These are phyloP conservation scores for Cheilosia urbana DNA, from an alignment of 2,888 invertebrate species.

Conservation along the genomic window DNA sequence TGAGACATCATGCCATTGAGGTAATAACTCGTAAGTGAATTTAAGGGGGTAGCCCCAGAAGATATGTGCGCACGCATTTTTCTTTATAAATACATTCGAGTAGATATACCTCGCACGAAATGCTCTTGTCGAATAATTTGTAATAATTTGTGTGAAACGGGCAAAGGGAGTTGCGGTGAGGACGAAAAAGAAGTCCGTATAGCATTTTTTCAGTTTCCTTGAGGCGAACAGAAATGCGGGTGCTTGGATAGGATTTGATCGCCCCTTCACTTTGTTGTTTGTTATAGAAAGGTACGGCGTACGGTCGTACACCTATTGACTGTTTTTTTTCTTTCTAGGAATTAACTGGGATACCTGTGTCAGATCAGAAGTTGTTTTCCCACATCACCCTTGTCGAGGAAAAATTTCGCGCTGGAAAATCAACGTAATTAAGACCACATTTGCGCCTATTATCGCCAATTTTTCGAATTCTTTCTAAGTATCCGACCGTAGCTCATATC, in stretches of 20 bases:
- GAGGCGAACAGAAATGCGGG: constrained; percentile 11
- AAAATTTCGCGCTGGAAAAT: constrained; percentile 74
- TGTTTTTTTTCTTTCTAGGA: constrained; percentile 49
- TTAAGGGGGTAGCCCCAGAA: constrained; percentile 20
- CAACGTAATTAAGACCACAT: constrained; percentile 74
- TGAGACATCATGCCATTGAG: constrained; percentile 68
- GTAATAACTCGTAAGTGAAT: constrained; percentile 73
- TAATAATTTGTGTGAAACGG: constrained; percentile 55
- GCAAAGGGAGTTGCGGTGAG: constrained; percentile 1
- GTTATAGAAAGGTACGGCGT: background rate
- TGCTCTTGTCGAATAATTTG: constrained; percentile 66
- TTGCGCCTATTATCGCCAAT: constrained; percentile 74
- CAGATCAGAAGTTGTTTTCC: constrained; percentile 71
- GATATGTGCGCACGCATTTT: constrained; percentile 40
- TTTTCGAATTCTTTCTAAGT: constrained; percentile 62
- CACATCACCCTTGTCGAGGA: constrained; percentile 74
- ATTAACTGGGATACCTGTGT: constrained; percentile 63
- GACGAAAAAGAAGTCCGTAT: background rate
- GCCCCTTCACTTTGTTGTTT: constrained; percentile 3
- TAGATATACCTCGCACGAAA: constrained; percentile 35
- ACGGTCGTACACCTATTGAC: constrained; percentile 26
- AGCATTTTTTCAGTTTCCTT: constrained; percentile 18
- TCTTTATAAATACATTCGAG: background rate
- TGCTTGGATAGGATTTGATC: constrained; percentile 25
- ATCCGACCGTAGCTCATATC: constrained; percentile 29